Evolutionary conservation across 2,797 vertebrate species (phyloP), one percentile per base, ranked within the genome.

Genomic region (Acanthurus tractus): DNA sequence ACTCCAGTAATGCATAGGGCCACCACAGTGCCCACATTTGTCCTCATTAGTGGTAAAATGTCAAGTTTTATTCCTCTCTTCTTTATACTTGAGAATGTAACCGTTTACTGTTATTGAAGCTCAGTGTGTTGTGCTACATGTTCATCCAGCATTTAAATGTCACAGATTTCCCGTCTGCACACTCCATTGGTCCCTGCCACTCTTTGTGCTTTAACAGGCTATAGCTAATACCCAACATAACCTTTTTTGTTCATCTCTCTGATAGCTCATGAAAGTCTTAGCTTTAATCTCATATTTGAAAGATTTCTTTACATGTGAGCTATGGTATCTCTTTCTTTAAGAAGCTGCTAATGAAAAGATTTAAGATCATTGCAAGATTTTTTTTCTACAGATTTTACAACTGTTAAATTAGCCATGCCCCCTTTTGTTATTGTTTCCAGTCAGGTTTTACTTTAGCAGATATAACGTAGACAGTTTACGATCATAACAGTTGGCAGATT

Each of bases 21-120:
- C 52, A 40, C 63, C 18, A 8, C 45, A 23, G 57, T 63, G 57
- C 69, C 57, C 82, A 80, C 88, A 89, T 92, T 79, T 83, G 77
- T 94, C 75, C 85, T 92, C 89, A 88, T 92, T 91, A 93, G 86
- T 46, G 63, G 49, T 64, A 69, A 89, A 92, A 92, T 91, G 89
- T 85, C 88, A 91, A 44, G 79, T 78, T 88, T 78, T 73, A 86
- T 73, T 83, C 67, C 22, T 46, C 66, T 65, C 74, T 75, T 46
- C 76, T 79, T 72, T 87, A 75, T 58, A 52, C 55, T 22, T 80
- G 56, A 82, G 22, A 86, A 79, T 76, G 75, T 79, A 79, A 79
- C 79, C 58, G 29, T 78, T 85, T 70, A 63, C 54, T 76, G 76
- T 84, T 83, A 80, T 1, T 73, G 77, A 74, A 78, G 67, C 65